Conservation (phyloP, 2,113 vertebrate species). For the Myrmophylax atrothorax region DNA sequence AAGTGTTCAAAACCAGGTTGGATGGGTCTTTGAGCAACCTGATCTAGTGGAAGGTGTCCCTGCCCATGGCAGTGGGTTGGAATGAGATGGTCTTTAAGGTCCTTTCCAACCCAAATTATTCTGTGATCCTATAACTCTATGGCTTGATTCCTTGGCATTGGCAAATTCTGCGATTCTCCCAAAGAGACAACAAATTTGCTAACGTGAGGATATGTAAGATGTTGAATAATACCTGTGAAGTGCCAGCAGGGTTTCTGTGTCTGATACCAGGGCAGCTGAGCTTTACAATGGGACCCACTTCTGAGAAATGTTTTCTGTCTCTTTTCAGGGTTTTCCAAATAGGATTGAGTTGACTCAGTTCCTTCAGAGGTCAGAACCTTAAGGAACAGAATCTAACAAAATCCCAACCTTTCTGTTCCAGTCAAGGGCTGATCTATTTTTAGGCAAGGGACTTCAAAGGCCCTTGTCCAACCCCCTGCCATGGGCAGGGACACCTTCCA, state of each 20-base stretch:
- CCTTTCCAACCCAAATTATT: background rate
- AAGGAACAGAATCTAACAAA: background rate
- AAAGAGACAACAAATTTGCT: background rate
- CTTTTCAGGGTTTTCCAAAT: background rate
- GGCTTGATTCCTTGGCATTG: background rate
- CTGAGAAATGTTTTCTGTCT: background rate
- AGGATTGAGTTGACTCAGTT: background rate
- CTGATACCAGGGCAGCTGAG: background rate
- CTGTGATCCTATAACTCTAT: background rate
- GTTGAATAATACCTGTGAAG: background rate
- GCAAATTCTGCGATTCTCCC: background rate
- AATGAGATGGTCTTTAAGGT: background rate
- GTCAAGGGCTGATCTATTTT: background rate
- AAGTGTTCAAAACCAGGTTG: background rate
- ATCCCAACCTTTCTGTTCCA: background rate
- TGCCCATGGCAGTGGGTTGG: rapidly evolving
- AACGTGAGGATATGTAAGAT: background rate
- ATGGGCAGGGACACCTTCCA: background rate
- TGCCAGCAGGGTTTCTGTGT: background rate
- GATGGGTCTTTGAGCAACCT: background rate
- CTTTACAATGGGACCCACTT: background rate
- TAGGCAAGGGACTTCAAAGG: background rate
- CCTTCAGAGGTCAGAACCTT: background rate
- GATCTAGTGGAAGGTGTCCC: background rate
- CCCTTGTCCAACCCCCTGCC: background rate